Evolutionary conservation across 2,113 vertebrate species (phyloP).

Genomic region (Tylochromis polylepis): DNA sequence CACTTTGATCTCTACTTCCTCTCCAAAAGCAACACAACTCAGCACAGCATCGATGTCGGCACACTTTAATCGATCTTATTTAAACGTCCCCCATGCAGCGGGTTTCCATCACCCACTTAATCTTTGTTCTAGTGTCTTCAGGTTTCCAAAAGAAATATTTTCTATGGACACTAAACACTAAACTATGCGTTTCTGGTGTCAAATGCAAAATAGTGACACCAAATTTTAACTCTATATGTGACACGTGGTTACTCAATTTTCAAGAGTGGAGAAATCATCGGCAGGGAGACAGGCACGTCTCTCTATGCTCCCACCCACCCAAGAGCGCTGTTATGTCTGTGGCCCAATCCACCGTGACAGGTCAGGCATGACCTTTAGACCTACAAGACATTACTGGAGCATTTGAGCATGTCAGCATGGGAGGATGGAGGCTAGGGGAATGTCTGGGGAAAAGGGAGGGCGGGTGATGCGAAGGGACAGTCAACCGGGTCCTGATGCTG

Average conservation of each 20-base stretch:
- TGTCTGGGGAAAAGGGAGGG: constrained; percentile 8
- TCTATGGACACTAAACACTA: not conserved
- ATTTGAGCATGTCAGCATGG: constrained; percentile 62
- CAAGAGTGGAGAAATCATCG: constrained; percentile 13
- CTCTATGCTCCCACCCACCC: constrained; percentile 26
- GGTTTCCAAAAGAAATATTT: constrained; percentile 11
- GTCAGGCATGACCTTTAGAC: constrained; percentile 61
- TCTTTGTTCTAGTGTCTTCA: constrained; percentile 39
- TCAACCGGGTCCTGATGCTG: constrained; percentile 18
- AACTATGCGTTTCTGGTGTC: not conserved
- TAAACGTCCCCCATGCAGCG: constrained; percentile 29
- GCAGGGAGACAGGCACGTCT: constrained; percentile 3
- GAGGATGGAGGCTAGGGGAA: constrained; percentile 19
- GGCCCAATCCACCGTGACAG: constrained; percentile 59
- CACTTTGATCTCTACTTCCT: constrained; percentile 45
- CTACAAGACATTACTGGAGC: constrained; percentile 62
- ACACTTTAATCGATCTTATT: constrained; percentile 54
- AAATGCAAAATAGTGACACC: not conserved
- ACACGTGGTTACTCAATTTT: constrained; percentile 15
- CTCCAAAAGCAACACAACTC: constrained; percentile 29
- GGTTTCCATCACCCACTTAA: constrained; percentile 23
- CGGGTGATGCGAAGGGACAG: constrained; percentile 22
- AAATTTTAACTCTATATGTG: not conserved
- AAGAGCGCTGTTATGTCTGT: constrained; percentile 45
- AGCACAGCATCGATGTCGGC: constrained; percentile 29